These are phyloP conservation scores for Ctenomys sociabilis DNA, from an alignment of 2,113 vertebrate species.

Conservation along the genomic window DNA sequence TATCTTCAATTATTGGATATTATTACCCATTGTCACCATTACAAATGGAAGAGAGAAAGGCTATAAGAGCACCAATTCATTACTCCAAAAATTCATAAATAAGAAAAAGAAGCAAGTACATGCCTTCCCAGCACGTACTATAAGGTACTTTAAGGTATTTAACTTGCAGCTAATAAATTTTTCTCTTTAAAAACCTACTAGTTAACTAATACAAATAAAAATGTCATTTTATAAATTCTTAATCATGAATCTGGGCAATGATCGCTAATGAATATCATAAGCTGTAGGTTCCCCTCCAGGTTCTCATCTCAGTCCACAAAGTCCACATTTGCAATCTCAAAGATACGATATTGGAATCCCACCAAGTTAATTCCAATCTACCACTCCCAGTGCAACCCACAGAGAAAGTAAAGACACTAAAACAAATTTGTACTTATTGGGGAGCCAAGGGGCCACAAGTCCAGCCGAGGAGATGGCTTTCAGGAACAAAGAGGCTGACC, in stretches of 20 bases:
- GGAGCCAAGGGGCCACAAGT: no score
- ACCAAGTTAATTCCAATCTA: no score
- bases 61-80: background rate
- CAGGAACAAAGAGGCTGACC: no score
- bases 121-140: background rate
- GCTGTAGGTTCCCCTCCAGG: no score
- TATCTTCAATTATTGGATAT: background rate
- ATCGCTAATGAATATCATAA: background rate
- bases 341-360: no score
- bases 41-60: background rate
- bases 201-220: background rate
- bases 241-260: background rate
- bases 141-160: background rate
- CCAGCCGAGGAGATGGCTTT: no score
- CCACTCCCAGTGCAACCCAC: no score
- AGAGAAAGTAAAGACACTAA: no score
- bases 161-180: background rate
- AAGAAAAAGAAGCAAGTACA: background rate
- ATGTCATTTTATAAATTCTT: slow-evolving; percentile 28
- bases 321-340: no score
- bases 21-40: background rate
- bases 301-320: no score
- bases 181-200: background rate
- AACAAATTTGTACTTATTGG: no score
- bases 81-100: slow-evolving; percentile 17